Evolutionary conservation across 2,888 invertebrate genomes (phyloP).

Genomic region (Euplexia lucipara): DNA sequence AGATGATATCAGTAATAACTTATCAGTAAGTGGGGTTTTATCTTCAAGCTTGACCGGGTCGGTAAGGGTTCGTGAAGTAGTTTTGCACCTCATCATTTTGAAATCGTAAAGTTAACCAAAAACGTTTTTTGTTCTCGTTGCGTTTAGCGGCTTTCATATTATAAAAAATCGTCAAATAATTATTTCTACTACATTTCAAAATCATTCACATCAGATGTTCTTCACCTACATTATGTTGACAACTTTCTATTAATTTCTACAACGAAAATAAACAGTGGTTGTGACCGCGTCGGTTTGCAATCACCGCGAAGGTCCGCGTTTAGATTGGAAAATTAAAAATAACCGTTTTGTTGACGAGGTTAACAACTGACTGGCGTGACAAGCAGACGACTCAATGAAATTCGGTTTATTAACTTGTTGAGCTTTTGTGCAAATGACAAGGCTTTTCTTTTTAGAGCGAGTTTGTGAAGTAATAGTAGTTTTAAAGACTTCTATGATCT

Average conservation of each 20-base stretch:
- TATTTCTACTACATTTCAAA: constrained; percentile 14
- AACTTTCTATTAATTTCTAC: constrained; percentile 67
- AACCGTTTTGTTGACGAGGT: constrained; percentile 70
- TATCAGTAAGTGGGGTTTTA: too few relatives aligned
- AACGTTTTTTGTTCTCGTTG: too few relatives aligned
- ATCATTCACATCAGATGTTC: constrained; percentile 48
- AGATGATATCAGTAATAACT: too few relatives aligned
- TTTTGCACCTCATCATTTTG: too few relatives aligned
- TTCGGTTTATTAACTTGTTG: constrained; percentile 48
- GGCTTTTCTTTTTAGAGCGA: constrained; percentile 35
- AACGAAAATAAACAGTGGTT: constrained; percentile 70
- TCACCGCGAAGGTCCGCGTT: constrained; percentile 72
- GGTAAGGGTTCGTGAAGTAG: too few relatives aligned
- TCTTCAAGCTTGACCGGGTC: too few relatives aligned
- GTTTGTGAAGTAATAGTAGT: constrained; percentile 54
- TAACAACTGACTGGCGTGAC: constrained; percentile 69
- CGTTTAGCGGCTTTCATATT: too few relatives aligned
- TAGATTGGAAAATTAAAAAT: constrained; percentile 70
- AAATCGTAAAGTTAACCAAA: too few relatives aligned
- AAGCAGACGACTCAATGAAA: constrained; percentile 67
- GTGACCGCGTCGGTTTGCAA: constrained; percentile 67
- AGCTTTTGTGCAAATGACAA: constrained; percentile 46
- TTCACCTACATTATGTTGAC: constrained; percentile 63
- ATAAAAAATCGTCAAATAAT: background rate
- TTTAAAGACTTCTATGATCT: constrained; percentile 28